Conservation (phyloP, 2,113 vertebrate species). For the Barbus barbus region DNA sequence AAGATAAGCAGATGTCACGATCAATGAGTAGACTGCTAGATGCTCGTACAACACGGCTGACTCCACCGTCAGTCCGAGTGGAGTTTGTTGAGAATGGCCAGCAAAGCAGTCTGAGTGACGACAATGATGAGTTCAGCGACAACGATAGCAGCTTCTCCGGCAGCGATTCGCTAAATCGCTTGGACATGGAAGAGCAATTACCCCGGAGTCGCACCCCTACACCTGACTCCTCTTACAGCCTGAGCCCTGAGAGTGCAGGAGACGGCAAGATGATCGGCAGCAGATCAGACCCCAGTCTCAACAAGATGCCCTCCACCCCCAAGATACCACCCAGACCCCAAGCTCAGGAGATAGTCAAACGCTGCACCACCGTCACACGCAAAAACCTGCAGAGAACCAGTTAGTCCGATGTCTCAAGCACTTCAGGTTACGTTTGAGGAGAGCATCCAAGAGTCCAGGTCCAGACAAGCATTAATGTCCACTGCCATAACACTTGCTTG, state of each 20-base stretch:
- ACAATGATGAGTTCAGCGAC: conserved; percentile 63
- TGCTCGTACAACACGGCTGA: fast-evolving
- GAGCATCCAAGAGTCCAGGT: background rate
- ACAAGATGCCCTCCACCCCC: conserved; percentile 58
- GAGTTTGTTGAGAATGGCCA: conserved; percentile 32
- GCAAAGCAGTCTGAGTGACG: background rate
- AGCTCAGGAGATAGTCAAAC: conserved; percentile 74
- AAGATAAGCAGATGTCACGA: conserved; percentile 51
- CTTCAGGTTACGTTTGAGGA: background rate
- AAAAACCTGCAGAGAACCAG: conserved; percentile 62
- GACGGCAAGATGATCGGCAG: conserved; percentile 35
- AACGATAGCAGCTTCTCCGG: conserved; percentile 51
- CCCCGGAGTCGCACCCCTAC: conserved; percentile 42
- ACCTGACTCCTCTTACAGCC: fast-evolving
- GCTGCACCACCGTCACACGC: conserved; percentile 82
- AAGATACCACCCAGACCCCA: conserved; percentile 78
- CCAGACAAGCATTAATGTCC: background rate
- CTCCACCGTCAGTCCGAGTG: conserved; percentile 60
- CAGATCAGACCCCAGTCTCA: conserved; percentile 57
- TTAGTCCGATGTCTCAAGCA: background rate
- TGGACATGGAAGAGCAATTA: background rate
- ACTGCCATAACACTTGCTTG: background rate
- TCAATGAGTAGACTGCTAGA: conserved; percentile 52
- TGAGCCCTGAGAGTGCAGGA: conserved; percentile 41
- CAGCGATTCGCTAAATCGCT: conserved; percentile 29